Evolutionary conservation across 1,140 invertebrate species (phyloP).

Genomic region (Microplitis demolitor): DNA sequence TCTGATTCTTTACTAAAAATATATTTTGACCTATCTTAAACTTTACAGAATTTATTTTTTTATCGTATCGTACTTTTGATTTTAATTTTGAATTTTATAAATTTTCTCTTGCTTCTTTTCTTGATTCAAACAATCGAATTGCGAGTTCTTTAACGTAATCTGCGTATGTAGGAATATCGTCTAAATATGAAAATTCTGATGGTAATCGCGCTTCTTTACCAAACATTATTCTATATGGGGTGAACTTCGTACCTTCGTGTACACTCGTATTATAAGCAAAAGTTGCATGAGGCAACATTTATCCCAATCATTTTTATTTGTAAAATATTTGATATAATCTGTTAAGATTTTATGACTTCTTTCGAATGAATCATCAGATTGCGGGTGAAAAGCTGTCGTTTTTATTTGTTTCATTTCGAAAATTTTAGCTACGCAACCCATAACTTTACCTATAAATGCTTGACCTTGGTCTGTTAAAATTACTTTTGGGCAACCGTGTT

Average conservation of each 20-base stretch:
- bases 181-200: not conserved
- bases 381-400: conserved; percentile 34
- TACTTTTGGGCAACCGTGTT: conserved; percentile 34
- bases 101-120: not conserved
- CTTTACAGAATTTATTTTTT: not conserved
- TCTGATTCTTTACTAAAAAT: not conserved
- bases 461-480: conserved; percentile 41
- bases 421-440: conserved; percentile 34
- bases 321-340: conserved; percentile 38
- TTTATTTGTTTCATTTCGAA: conserved; percentile 34
- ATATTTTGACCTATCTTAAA: not conserved
- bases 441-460: conserved; percentile 32
- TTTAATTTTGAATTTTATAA: not conserved
- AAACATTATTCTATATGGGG: conserved; percentile 16
- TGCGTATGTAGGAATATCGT: conserved; percentile 12
- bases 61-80: conserved; percentile 5
- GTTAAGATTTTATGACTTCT: conserved; percentile 32
- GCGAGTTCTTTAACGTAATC: not conserved
- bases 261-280: conserved; percentile 20
- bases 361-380: conserved; percentile 36
- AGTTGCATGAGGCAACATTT: conserved; percentile 35
- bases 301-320: conserved; percentile 46
- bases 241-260: conserved; percentile 22
- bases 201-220: conserved; percentile 13
- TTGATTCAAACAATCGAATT: not conserved